These are phyloP conservation scores for Mormyrus proboscirostris DNA, from an alignment of 2,797 vertebrate genomes.

Conservation along the genomic window DNA sequence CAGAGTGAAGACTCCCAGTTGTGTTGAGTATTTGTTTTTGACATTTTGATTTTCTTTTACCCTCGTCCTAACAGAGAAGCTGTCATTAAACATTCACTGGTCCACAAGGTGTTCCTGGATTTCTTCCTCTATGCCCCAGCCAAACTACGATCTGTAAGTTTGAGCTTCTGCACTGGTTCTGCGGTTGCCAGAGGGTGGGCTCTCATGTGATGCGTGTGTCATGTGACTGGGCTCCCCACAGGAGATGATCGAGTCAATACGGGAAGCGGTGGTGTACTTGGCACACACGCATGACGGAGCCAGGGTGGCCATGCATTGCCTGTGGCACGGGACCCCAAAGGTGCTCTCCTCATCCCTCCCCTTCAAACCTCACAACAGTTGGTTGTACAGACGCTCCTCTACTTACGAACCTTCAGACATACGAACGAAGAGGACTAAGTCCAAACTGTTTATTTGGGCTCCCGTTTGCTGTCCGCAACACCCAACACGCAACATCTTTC, in stretches of 20 bases:
- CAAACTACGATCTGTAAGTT: constrained; percentile 80
- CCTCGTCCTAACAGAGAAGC: constrained; percentile 69
- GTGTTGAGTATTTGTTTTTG: not conserved
- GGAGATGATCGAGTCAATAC: constrained; percentile 93
- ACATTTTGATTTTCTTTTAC: not conserved
- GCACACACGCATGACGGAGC: constrained; percentile 91
- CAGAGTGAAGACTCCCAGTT: not conserved
- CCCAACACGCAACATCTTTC: no score
- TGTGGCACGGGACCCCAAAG: constrained; percentile 94
- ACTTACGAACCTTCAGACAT: no score
- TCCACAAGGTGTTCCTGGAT: constrained; percentile 95
- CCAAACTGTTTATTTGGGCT: no score
- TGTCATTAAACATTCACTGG: constrained; percentile 90
- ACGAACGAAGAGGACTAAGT: no score
- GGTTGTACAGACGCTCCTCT: no score
- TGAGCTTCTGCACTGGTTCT: not conserved
- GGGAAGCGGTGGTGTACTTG: constrained; percentile 87
- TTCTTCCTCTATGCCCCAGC: constrained; percentile 74
- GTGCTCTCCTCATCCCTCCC: constrained; percentile 29
- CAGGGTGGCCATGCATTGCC: constrained; percentile 85
- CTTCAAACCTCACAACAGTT: not conserved
- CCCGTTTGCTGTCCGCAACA: no score
- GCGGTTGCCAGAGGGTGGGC: not conserved
- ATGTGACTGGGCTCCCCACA: constrained; percentile 38
- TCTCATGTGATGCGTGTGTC: not conserved